Percentiles rank a stretch among this genome's conserved stretches.
phyloP scores from a whole-genome alignment of 2,797 vertebrate species.

The Psittacula derbiana region DNA sequence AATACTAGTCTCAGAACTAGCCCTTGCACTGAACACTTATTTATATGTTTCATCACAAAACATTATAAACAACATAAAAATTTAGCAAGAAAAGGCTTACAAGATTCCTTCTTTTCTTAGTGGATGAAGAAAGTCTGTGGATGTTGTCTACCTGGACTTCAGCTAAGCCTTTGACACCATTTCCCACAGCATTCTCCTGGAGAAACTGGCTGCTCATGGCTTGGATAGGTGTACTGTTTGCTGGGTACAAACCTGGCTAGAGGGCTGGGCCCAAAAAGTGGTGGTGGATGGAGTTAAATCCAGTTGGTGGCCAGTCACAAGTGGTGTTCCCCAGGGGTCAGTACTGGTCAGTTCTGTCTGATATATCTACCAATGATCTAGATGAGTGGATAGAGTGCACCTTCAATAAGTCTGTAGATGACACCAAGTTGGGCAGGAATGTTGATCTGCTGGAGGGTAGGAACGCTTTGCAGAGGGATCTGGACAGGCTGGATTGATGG shows the following conservation, averaged over 20 bases:
- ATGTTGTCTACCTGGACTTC: not conserved
- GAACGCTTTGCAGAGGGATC: not conserved
- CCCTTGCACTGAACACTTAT: not conserved
- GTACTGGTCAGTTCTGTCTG: not conserved
- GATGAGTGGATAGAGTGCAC: not conserved
- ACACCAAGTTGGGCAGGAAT: not conserved
- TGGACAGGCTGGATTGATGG: not conserved
- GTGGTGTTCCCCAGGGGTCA: not conserved
- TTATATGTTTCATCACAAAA: not conserved
- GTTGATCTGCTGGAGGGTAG: not conserved
- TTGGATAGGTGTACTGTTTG: not conserved
- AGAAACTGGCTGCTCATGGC: not conserved
- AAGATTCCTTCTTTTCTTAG: not conserved
- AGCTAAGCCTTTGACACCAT: not conserved
- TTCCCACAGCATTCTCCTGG: not conserved
- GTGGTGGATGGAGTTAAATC: not conserved
- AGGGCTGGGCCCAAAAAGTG: not conserved
- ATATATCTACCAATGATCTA: not conserved
- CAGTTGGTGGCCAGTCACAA: not conserved
- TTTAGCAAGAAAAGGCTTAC: not conserved
- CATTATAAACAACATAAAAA: not conserved
- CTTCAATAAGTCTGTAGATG: not conserved
- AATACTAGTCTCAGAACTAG: not conserved
- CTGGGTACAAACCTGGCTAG: not conserved
- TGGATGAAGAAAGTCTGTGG: not conserved